Evolutionary conservation across 2,797 vertebrate genomes (phyloP).

Genomic region (Emydoidea blandingii): DNA sequence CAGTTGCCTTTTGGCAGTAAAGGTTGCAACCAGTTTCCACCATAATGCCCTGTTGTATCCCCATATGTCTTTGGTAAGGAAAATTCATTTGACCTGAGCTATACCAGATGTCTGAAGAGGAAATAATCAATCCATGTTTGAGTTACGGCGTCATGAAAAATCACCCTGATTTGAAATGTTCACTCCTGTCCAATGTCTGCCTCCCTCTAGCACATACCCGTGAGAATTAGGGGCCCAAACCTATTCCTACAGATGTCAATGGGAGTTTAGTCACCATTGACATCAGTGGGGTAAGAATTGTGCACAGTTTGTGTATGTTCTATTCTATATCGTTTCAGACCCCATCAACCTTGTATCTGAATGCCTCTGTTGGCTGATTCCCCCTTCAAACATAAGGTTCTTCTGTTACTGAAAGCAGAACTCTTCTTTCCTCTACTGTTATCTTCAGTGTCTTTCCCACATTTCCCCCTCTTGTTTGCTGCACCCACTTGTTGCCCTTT

Average conservation of each 20-base stretch:
- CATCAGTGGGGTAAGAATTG: not conserved
- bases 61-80: not conserved
- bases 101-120: not conserved
- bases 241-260: constrained; percentile 21
- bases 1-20: not conserved
- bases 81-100: rapidly evolving
- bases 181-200: not conserved
- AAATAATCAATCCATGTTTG: not conserved
- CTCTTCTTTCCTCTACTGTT: not conserved
- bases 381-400: not conserved
- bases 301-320: not conserved
- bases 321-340: not conserved
- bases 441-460: not conserved
- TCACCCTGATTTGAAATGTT: constrained; percentile 46
- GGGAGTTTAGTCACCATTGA: constrained; percentile 24
- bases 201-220: not conserved
- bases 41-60: not conserved
- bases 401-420: not conserved
- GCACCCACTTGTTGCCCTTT: not conserved
- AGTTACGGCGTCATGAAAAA: constrained; percentile 6
- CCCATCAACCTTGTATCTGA: rapidly evolving
- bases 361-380: not conserved
- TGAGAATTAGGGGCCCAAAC: not conserved
- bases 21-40: not conserved
- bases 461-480: not conserved